A percentile compares a stretch with the other conserved stretches of the same genome.
Conservation (phyloP, 2,113 vertebrate genomes). For the Lophius piscatorius region DNA sequence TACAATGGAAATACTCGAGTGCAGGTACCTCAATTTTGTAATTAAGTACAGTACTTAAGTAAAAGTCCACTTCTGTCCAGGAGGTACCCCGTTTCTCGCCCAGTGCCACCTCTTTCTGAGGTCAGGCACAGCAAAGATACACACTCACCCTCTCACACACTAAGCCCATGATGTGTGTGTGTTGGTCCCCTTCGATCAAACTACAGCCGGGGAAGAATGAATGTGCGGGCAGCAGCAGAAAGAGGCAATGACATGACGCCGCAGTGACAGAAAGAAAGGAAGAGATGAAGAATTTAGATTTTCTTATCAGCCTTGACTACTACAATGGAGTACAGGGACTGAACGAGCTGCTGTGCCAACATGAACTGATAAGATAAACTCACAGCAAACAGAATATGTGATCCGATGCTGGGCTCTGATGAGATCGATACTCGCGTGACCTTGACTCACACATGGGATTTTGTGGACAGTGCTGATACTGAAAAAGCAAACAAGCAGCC, state of each 20-base stretch:
- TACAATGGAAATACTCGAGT: too few species aligned
- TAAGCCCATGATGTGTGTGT: slow-evolving; percentile 14
- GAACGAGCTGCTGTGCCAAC: background rate
- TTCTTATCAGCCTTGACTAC: background rate
- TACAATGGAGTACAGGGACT: too few species aligned
- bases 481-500: too few species aligned
- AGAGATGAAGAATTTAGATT: slow-evolving; percentile 29
- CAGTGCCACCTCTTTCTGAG: too few species aligned
- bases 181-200: slow-evolving; percentile 20
- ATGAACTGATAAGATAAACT: slow-evolving; percentile 15
- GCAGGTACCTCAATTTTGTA: too few species aligned
- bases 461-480: background rate
- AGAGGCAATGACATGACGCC: slow-evolving; percentile 22
- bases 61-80: too few species aligned
- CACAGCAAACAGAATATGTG: too few species aligned
- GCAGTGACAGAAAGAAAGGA: slow-evolving; percentile 13
- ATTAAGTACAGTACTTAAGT: too few species aligned
- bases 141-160: background rate
- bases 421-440: background rate
- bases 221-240: slow-evolving; percentile 55
- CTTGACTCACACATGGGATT: slow-evolving; percentile 11
- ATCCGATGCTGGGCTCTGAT: background rate
- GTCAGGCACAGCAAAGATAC: too few species aligned
- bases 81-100: too few species aligned
- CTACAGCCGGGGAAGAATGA: slow-evolving; percentile 38